Percentiles rank a stretch among this genome's conserved stretches.
phyloP scores from a whole-genome alignment of 2,888 invertebrate species.

The Oscheius onirici region DNA sequence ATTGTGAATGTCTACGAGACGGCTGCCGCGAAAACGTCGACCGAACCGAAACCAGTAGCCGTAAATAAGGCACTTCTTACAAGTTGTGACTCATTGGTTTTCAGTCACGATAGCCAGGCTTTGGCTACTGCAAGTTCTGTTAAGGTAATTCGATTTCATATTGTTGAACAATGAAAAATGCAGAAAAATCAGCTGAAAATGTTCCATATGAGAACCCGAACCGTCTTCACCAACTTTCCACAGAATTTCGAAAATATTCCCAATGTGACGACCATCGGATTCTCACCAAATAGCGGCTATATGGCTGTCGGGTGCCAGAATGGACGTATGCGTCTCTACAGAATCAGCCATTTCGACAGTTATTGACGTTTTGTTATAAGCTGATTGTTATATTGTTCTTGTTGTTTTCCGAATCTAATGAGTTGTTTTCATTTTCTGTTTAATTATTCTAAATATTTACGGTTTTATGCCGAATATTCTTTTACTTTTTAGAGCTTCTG shows the following conservation, averaged over 20 bases:
- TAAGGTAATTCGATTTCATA: too few species aligned
- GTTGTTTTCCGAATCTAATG: background rate
- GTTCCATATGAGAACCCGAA: slow-evolving; percentile 43
- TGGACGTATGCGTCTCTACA: slow-evolving; percentile 43
- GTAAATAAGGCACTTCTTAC: slow-evolving; percentile 40
- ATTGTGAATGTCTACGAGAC: slow-evolving; percentile 50
- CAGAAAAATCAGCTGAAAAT: slow-evolving; percentile 47
- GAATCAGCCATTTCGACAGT: slow-evolving; percentile 42
- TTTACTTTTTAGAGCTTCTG: too few species aligned
- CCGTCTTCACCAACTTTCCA: slow-evolving; percentile 53
- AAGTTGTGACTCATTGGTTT: slow-evolving; percentile 38
- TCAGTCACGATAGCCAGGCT: slow-evolving; percentile 45
- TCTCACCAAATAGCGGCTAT: slow-evolving; percentile 51
- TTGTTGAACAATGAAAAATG: too few species aligned
- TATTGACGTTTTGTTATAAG: slow-evolving; percentile 28
- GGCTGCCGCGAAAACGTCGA: slow-evolving; percentile 22
- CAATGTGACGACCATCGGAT: slow-evolving; percentile 38
- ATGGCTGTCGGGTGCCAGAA: slow-evolving; percentile 46
- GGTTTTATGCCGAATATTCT: background rate
- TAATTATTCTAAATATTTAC: background rate
- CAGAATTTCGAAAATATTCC: slow-evolving; percentile 38
- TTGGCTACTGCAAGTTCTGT: slow-evolving; percentile 42
- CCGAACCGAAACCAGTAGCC: slow-evolving; percentile 40
- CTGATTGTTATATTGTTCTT: background rate
- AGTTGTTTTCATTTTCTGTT: background rate